These are phyloP conservation scores for Rotaria sp. DNA, from an alignment of 2,888 invertebrate species.

Conservation along the genomic window DNA sequence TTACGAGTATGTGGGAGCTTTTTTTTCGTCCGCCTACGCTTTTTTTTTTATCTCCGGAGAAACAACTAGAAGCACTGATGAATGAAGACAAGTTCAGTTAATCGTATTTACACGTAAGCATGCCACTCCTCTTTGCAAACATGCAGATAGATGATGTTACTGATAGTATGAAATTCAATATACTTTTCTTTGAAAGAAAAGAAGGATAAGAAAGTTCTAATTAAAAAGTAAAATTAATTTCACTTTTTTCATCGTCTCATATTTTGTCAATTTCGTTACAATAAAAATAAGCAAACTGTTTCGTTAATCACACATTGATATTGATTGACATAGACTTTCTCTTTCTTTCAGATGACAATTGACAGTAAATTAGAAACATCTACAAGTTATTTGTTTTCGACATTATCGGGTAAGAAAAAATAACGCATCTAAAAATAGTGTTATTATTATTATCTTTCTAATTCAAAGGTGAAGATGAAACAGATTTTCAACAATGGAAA, in stretches of 20 bases:
- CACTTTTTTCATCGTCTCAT: too few species aligned
- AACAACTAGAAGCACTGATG: background rate
- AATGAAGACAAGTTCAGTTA: background rate
- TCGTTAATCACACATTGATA: too few species aligned
- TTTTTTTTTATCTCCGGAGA: background rate
- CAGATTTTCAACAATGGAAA: slow-evolving; percentile 79
- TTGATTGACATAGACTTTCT: too few species aligned
- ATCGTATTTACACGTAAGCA: background rate
- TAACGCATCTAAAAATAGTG: background rate
- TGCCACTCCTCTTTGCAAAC: background rate
- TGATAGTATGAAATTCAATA: background rate
- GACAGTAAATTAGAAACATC: background rate
- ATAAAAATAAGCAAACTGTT: too few species aligned
- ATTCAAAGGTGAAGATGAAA: slow-evolving; percentile 58
- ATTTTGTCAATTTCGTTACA: too few species aligned
- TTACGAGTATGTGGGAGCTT: background rate
- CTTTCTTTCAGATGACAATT: background rate
- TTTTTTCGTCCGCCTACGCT: background rate
- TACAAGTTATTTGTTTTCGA: background rate
- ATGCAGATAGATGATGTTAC: background rate
- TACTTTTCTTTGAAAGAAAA: background rate
- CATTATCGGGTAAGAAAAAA: background rate
- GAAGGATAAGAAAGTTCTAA: background rate
- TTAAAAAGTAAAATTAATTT: too few species aligned
- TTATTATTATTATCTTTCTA: too few species aligned